These are phyloP conservation scores for Drosophila murphyi DNA, from an alignment of 1,140 invertebrate species.

Conservation along the genomic window DNA sequence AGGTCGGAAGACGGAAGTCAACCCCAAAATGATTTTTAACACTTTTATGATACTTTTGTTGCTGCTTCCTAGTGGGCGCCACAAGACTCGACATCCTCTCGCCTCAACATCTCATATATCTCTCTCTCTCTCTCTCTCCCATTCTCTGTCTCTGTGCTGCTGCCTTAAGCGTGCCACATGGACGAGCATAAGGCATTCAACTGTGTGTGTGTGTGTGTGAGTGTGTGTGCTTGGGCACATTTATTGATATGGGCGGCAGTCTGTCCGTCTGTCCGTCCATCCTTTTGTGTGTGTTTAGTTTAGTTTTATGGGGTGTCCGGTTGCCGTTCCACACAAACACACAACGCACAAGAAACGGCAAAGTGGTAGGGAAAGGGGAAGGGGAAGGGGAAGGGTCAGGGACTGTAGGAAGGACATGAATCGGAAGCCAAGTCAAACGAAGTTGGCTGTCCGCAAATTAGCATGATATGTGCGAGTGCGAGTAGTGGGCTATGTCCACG, in stretches of 20 bases:
- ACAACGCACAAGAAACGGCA: neutral
- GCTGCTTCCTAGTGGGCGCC: conserved; percentile 24
- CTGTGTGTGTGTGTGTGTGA: neutral
- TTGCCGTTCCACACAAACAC: conserved; percentile 44
- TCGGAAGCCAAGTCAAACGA: conserved; percentile 79
- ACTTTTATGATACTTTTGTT: conserved; percentile 65
- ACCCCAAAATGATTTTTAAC: conserved; percentile 75
- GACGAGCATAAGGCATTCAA: conserved; percentile 58
- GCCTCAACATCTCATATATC: conserved; percentile 1
- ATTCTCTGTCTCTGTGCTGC: neutral
- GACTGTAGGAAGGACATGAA: conserved; percentile 39
- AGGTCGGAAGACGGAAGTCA: conserved; percentile 61
- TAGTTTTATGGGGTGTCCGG: conserved; percentile 81
- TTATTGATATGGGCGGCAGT: conserved; percentile 50
- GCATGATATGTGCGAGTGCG: conserved; percentile 58
- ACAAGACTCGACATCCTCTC: conserved; percentile 11
- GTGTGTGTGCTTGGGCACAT: conserved; percentile 30
- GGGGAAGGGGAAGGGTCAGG: conserved; percentile 2
- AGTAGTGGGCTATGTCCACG: conserved; percentile 47
- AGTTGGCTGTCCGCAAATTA: conserved; percentile 81
- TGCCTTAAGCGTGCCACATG: conserved; percentile 36
- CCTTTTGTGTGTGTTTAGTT: conserved; percentile 36
- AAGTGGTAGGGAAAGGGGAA: neutral
- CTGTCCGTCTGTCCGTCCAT: conserved; percentile 18
- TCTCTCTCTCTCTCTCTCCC: neutral